Conservation (phyloP, 2,113 vertebrate species). For the Cynocephalus volans region DNA sequence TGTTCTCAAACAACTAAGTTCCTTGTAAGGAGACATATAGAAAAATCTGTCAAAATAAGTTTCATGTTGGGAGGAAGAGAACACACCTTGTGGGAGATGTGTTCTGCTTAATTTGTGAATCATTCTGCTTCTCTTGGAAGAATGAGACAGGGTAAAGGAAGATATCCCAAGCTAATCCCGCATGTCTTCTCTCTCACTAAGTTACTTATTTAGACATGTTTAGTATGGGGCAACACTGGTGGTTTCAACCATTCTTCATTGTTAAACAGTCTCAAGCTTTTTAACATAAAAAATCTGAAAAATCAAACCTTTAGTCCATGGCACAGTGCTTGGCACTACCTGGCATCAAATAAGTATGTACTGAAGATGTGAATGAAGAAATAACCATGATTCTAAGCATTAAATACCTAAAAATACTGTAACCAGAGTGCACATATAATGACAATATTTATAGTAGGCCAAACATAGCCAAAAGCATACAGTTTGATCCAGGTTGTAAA, state of each 20-base stretch:
- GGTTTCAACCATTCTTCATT: neutral
- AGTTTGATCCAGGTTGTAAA: neutral
- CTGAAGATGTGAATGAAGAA: neutral
- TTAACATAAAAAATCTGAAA: neutral
- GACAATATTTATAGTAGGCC: neutral
- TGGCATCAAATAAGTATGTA: neutral
- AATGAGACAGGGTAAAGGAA: neutral
- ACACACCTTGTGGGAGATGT: neutral
- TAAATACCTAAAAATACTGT: neutral
- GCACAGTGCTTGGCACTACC: neutral
- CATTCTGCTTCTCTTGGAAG: neutral
- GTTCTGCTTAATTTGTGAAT: conserved; percentile 1
- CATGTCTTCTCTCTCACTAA: neutral
- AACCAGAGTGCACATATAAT: neutral
- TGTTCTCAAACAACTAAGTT: neutral
- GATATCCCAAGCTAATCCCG: neutral
- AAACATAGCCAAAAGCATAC: neutral
- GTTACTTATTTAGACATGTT: neutral
- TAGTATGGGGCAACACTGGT: neutral
- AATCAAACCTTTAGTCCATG: neutral
- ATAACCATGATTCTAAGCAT: neutral
- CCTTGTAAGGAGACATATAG: neutral
- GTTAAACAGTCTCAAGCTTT: neutral
- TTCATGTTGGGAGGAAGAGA: neutral
- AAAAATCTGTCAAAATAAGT: neutral